These are phyloP conservation scores for Drosophila rellima DNA, from an alignment of 2,888 invertebrate genomes.

Conservation along the genomic window DNA sequence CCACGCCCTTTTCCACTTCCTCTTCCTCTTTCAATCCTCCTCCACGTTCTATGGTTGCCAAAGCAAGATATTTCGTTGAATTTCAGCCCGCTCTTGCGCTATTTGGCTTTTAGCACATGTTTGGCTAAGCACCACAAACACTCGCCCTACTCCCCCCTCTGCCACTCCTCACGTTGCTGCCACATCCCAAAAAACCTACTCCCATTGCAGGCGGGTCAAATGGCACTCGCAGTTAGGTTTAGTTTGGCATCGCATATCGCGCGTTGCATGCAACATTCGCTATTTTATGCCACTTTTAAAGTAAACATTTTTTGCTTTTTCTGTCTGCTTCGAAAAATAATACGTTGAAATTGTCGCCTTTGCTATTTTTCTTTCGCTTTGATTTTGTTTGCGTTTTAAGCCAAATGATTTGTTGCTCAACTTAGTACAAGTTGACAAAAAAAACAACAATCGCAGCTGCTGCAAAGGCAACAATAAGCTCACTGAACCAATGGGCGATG, in stretches of 20 bases:
- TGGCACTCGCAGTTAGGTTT: slow-evolving; percentile 61
- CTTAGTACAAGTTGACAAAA: slow-evolving; percentile 79
- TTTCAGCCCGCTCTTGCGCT: slow-evolving; percentile 66
- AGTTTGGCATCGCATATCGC: slow-evolving; percentile 48
- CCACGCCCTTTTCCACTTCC: neutral
- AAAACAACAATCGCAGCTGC: slow-evolving; percentile 73
- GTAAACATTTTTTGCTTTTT: slow-evolving; percentile 17
- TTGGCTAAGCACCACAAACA: slow-evolving; percentile 48
- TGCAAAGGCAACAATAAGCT: slow-evolving; percentile 74
- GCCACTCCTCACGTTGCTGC: too few relatives aligned
- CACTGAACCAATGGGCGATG: neutral
- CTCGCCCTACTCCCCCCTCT: neutral
- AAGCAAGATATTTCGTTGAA: slow-evolving; percentile 75
- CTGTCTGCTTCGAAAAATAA: slow-evolving; percentile 18
- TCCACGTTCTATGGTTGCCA: slow-evolving; percentile 29
- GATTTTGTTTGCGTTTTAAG: slow-evolving; percentile 76
- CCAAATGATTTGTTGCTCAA: slow-evolving; percentile 80
- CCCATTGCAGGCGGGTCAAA: slow-evolving; percentile 4
- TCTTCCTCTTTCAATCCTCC: neutral
- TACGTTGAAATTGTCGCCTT: slow-evolving; percentile 59
- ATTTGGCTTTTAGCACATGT: slow-evolving; percentile 70
- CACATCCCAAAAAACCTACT: too few relatives aligned
- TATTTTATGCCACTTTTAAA: slow-evolving; percentile 24
- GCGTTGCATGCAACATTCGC: slow-evolving; percentile 34
- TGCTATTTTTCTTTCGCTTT: slow-evolving; percentile 55